Conservation (phyloP, 2,113 vertebrate species). For the Pteronura brasiliensis region DNA sequence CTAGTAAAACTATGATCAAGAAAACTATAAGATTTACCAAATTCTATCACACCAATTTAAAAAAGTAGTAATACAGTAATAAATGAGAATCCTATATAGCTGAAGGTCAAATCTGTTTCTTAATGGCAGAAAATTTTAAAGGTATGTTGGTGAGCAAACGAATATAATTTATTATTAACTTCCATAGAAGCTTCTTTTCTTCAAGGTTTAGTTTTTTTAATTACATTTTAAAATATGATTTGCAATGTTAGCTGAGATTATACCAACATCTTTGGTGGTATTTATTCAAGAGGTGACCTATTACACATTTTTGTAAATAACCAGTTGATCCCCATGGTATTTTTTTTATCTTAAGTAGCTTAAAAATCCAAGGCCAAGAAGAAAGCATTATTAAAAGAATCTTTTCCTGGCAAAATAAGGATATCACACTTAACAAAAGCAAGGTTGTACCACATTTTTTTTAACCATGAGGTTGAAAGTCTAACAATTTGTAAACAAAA, state of each 20-base stretch:
- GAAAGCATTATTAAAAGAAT: not conserved
- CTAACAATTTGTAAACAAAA: not conserved
- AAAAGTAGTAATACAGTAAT: not conserved
- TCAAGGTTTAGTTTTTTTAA: not conserved
- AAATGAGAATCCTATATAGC: not conserved
- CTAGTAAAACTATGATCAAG: not conserved
- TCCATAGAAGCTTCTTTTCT: not conserved
- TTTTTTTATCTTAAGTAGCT: constrained; percentile 6
- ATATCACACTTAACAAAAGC: not conserved
- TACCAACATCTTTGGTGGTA: not conserved
- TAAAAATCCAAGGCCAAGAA: not conserved
- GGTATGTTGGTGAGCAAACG: not conserved
- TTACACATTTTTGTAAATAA: constrained; percentile 35
- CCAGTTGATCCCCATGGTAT: not conserved
- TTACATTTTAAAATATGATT: constrained; percentile 6
- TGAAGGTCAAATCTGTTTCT: not conserved
- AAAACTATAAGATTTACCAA: not conserved
- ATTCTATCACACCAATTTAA: not conserved
- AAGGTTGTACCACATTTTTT: not conserved
- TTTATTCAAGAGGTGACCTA: not conserved
- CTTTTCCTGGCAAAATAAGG: not conserved
- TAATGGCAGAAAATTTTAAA: not conserved
- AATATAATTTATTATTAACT: not conserved
- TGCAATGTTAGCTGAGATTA: not conserved
- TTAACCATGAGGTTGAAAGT: not conserved